Base-by-base conservation (phyloP, 2,797 vertebrate species). In the Mastacembelus armatus region DNA sequence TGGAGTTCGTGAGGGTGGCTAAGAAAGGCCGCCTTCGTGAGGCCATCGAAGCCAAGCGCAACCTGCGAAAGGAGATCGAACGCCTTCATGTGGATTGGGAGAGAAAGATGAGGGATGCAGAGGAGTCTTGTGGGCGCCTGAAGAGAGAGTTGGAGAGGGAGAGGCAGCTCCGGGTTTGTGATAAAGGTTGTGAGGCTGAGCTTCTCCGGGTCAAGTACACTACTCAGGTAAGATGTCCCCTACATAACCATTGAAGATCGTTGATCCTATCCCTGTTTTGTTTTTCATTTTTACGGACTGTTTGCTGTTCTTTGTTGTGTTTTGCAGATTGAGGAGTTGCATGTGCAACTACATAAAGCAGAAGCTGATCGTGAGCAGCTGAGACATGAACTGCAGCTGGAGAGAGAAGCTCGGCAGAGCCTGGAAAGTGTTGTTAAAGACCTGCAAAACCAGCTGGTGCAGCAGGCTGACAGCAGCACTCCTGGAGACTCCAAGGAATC, bases 11-110 rank as follows among this genome's bases (percentile, higher is more conserved):
- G 18, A 85, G 95, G 2, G 96, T 98, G 78, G 96, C 96, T 32
- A 99, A 99, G 92, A 98, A 98, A 51, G 97, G 98, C 67, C 96
- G 97, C 66, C 93, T 99, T 71, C 93, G 96, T 58, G 97, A 99
- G 66, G 98, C 98, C 2, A 96, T 98, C 0, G 98, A 99, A 84
- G 96, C 97, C 2, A 99, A 99, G 81, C 95, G 96, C 47, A 96
- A 95, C 88, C 85, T 99, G 62, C 89, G 96, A 50, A 98, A 98
- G 54, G 96, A 99, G 93, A 97, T 98, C 0, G 97, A 98, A 71
- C 95, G 97, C 1, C 95, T 98, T 57, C 93, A 94, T 0, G 92
- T 94, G 0, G 97, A 99, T 80, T 97, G 95, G 0, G 97, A 98
- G 88, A 96, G 95, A 91, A 98, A 96, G 82, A 96, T 97, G 94